These are phyloP conservation scores for Sarcophaga bullata DNA, from an alignment of 1,140 invertebrate species.

Conservation along the genomic window DNA sequence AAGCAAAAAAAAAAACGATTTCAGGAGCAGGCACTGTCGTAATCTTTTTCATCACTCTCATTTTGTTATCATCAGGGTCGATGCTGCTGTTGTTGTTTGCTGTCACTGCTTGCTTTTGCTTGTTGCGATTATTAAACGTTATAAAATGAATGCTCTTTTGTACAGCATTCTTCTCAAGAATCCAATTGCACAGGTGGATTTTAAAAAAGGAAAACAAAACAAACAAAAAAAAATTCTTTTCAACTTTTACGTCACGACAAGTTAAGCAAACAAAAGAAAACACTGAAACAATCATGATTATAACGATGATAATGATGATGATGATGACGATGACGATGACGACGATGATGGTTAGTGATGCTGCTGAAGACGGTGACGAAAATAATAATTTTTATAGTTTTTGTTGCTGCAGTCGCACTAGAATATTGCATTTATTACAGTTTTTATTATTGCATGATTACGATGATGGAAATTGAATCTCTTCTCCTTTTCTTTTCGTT, in stretches of 20 bases:
- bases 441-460: background rate
- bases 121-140: constrained; percentile 16
- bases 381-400: too few relatives aligned
- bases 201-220: background rate
- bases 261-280: background rate
- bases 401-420: background rate
- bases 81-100: background rate
- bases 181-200: constrained; percentile 35
- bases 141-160: background rate
- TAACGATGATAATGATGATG: background rate
- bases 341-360: background rate
- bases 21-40: background rate
- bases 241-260: constrained; percentile 33
- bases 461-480: background rate
- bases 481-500: background rate
- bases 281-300: background rate
- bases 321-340: background rate
- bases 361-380: background rate
- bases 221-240: background rate
- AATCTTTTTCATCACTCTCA: constrained; percentile 25
- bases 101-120: constrained; percentile 20
- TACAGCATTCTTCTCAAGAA: background rate
- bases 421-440: too few relatives aligned
- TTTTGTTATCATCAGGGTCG: constrained; percentile 33
- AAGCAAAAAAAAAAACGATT: background rate